Percentiles rank a stretch among this genome's conserved stretches.
These are phyloP conservation scores for Perca fluviatilis DNA, from an alignment of 2,113 vertebrate genomes.

Conservation along the genomic window DNA sequence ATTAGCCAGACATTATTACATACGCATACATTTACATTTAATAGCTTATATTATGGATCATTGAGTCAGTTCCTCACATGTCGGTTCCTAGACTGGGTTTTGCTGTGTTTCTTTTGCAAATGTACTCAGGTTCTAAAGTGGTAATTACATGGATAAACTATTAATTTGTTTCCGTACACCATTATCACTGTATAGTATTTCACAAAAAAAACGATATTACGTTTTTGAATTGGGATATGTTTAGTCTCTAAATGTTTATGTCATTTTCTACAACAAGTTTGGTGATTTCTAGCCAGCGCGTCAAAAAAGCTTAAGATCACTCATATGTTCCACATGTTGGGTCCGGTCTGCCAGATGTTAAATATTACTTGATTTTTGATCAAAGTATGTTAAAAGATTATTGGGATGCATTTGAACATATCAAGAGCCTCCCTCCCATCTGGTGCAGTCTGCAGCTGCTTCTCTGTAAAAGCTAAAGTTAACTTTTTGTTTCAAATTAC, in stretches of 20 bases:
- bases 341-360: conserved; percentile 1
- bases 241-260: neutral
- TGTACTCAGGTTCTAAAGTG: neutral
- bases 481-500: too few relatives aligned
- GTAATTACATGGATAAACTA: neutral
- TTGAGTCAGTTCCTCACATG: neutral
- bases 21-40: neutral
- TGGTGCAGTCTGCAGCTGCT: neutral
- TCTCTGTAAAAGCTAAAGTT: too few relatives aligned
- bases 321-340: conserved; percentile 7
- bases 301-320: conserved; percentile 21
- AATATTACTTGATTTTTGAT: neutral
- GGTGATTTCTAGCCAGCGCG: neutral
- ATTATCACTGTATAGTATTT: neutral
- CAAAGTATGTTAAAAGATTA: neutral
- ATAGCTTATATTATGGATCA: neutral
- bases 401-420: neutral
- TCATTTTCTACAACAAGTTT: neutral
- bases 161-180: neutral
- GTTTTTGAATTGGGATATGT: neutral
- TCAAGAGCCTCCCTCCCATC: neutral
- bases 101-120: neutral
- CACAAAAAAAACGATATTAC: neutral
- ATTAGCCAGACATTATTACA: conserved; percentile 4
- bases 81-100: neutral